These are phyloP conservation scores for Idaea straminata DNA, from an alignment of 2,888 invertebrate species.

Conservation along the genomic window DNA sequence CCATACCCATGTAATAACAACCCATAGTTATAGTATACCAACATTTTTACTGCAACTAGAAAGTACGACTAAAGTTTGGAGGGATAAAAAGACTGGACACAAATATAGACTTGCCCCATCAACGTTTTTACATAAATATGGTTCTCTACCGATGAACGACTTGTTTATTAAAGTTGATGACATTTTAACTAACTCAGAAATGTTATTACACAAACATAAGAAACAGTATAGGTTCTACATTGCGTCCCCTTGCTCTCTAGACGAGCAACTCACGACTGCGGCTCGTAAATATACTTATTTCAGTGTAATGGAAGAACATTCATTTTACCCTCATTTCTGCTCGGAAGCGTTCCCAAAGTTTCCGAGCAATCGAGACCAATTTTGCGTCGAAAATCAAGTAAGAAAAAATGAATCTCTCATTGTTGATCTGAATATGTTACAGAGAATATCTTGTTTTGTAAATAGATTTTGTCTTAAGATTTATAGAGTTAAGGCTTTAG, in stretches of 20 bases:
- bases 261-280: constrained; percentile 75
- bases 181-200: constrained; percentile 80
- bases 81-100: constrained; percentile 77
- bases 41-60: constrained; percentile 85
- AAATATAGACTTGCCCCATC: constrained; percentile 83
- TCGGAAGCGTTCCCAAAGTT: constrained; percentile 86
- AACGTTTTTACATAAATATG: constrained; percentile 86
- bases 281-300: constrained; percentile 65
- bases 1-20: constrained; percentile 85
- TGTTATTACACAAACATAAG: constrained; percentile 69
- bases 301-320: constrained; percentile 72
- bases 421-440: constrained; percentile 58
- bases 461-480: constrained; percentile 68
- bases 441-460: constrained; percentile 68
- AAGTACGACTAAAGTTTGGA: constrained; percentile 80
- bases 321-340: constrained; percentile 88
- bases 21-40: constrained; percentile 88
- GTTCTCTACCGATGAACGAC: constrained; percentile 79
- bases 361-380: constrained; percentile 54
- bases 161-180: constrained; percentile 79
- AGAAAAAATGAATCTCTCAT: constrained; percentile 56
- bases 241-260: constrained; percentile 85
- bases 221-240: constrained; percentile 84
- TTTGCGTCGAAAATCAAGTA: constrained; percentile 43
- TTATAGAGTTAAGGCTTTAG: constrained; percentile 54